Evolutionary conservation across 2,888 invertebrate species (phyloP).

Genomic region (Diadegma fenestrale): DNA sequence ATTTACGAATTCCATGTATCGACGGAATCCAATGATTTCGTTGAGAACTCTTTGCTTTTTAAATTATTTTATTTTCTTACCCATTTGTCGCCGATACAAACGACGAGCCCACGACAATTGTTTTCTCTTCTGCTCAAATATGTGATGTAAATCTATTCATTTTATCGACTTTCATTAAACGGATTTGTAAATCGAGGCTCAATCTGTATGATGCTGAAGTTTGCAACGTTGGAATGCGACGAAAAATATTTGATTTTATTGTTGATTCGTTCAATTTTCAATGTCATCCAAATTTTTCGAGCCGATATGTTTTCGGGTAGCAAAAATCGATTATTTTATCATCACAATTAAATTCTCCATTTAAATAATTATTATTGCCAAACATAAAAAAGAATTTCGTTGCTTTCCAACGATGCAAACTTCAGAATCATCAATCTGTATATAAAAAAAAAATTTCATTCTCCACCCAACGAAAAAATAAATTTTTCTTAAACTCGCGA

Average conservation of each 20-base stretch:
- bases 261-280: too few relatives aligned
- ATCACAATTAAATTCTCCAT: too few relatives aligned
- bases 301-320: too few relatives aligned
- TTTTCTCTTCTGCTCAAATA: constrained; percentile 34
- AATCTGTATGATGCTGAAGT: too few relatives aligned
- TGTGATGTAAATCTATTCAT: constrained; percentile 48
- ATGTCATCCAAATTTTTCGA: too few relatives aligned
- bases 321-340: too few relatives aligned
- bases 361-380: too few relatives aligned
- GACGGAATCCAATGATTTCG: neutral
- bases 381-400: too few relatives aligned
- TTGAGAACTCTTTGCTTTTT: neutral
- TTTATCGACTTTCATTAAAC: constrained; percentile 35
- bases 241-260: too few relatives aligned
- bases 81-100: neutral
- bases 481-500: neutral
- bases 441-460: neutral
- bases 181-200: constrained; percentile 1
- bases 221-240: too few relatives aligned
- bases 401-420: too few relatives aligned
- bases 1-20: constrained; percentile 1
- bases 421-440: too few relatives aligned
- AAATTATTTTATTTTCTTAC: constrained; percentile 26
- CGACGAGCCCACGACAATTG: neutral
- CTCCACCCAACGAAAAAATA: neutral